These are phyloP conservation scores for Eupithecia subfuscata DNA, from an alignment of 2,888 invertebrate genomes.

Conservation along the genomic window DNA sequence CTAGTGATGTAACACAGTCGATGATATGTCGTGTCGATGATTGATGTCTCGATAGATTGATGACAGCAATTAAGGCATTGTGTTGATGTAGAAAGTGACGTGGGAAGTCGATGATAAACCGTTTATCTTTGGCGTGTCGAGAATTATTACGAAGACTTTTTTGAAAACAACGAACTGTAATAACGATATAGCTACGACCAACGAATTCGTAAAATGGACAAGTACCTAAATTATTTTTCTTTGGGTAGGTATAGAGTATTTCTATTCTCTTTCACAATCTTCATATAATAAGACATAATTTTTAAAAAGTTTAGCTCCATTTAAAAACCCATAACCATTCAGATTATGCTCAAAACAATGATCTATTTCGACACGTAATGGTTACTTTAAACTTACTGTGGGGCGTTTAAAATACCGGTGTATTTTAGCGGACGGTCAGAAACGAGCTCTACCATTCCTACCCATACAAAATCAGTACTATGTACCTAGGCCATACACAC, in stretches of 20 bases:
- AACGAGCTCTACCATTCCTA: background rate
- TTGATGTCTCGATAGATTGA: slow-evolving; percentile 37
- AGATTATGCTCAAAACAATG: slow-evolving; percentile 13
- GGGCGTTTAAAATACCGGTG: background rate
- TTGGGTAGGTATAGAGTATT: background rate
- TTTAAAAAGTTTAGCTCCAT: background rate
- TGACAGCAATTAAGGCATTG: slow-evolving; percentile 26
- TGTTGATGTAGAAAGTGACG: slow-evolving; percentile 16
- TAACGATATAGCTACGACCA: too few relatives aligned
- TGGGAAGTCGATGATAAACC: slow-evolving; percentile 20
- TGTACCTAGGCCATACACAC: background rate
- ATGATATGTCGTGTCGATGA: slow-evolving; percentile 39
- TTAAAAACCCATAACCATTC: slow-evolving; percentile 22
- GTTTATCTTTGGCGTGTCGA: slow-evolving; percentile 20
- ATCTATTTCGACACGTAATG: slow-evolving; percentile 22
- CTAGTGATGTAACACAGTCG: slow-evolving; percentile 41
- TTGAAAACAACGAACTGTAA: background rate
- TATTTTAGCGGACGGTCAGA: background rate
- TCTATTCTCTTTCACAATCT: background rate
- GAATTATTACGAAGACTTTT: background rate
- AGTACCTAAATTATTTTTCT: background rate
- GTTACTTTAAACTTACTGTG: background rate
- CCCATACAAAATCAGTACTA: background rate
- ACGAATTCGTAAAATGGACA: too few relatives aligned
- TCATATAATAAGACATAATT: background rate